Evolutionary conservation across 2,797 vertebrate species (phyloP), one percentile per base, ranked within the genome.

Genomic region (Sternotherus odoratus): DNA sequence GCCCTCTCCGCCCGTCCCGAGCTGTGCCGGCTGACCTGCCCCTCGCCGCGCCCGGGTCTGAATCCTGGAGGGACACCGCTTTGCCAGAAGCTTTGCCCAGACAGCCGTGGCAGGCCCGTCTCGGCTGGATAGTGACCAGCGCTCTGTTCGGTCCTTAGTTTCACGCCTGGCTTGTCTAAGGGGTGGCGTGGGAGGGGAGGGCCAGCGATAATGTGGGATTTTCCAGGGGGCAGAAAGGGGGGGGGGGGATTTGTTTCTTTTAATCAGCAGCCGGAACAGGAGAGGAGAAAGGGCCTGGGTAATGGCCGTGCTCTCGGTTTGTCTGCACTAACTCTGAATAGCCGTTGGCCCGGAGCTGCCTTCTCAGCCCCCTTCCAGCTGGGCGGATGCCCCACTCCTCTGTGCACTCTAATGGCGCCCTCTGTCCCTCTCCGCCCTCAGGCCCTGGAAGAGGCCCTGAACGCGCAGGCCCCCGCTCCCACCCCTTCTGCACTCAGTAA

Each of bases 391-490:
- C 63, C 0, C 48, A 57, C 53, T 24, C 10, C 53, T 24, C 23
- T 53, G 4, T 12, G 83, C 30, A 4, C n/a, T 78, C 79, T 94
- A 33, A 96, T 9, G 3, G 6, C 10, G 0, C 3, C 48, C 2
- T 8, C 5, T 57, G 5, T 11, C 50, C 17, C 51, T 91, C 12
- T 91, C 82, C 78, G 33, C 43, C n/a, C 63, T 50, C 91, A 99
- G 99, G 99, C 99, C 19, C 98, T 99, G 87, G 99, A 99, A 96
- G 99, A 99, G 92, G 99, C 99, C 56, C 97, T 99, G 94, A 99
- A 99, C 1, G 98, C 99, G 87, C 99, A 99, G 83, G 94, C 98
- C 23, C 98, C 99, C 3, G 93, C 98, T 0, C 97, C 98, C 12
- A 98, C 99, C 57, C 95, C 98, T n/a, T 90, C 98, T 74, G 97